Conservation (phyloP, 2,113 vertebrate genomes). For the Leptobrachium ailaonicum region DNA sequence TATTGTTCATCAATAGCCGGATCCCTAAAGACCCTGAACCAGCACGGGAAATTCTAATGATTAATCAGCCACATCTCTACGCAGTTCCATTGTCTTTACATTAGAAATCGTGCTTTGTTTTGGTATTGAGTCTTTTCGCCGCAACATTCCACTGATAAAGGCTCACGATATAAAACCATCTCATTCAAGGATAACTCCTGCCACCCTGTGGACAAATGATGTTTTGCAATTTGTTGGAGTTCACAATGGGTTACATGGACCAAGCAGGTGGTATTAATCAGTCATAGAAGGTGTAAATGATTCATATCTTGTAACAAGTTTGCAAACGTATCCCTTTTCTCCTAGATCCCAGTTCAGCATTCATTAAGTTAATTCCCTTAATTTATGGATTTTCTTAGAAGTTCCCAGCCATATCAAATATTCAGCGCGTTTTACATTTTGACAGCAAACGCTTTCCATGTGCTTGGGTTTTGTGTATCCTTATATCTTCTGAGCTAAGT, state of each 20-base stretch:
- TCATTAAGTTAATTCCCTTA: conserved; percentile 9
- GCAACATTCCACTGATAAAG: too few species aligned
- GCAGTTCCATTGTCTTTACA: too few species aligned
- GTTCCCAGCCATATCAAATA: conserved; percentile 13
- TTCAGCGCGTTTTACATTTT: not conserved
- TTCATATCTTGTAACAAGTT: not conserved
- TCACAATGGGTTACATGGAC: not conserved
- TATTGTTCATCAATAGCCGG: too few species aligned
- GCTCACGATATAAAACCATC: too few species aligned
- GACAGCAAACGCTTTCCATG: not conserved
- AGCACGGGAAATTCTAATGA: too few species aligned
- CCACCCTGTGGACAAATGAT: conserved; percentile 21
- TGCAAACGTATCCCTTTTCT: not conserved
- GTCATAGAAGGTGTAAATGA: not conserved
- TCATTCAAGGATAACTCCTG: not conserved
- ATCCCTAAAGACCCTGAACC: too few species aligned
- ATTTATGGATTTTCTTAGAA: conserved; percentile 18
- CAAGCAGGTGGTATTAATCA: conserved; percentile 19
- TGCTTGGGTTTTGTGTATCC: too few species aligned
- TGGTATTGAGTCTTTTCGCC: too few species aligned
- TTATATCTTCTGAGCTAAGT: too few species aligned
- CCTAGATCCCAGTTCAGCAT: not conserved
- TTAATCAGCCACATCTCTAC: too few species aligned
- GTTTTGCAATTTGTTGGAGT: not conserved
- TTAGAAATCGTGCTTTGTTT: too few species aligned